Conservation (phyloP, 2,113 vertebrate species). For the Rhadina sibilatrix region DNA sequence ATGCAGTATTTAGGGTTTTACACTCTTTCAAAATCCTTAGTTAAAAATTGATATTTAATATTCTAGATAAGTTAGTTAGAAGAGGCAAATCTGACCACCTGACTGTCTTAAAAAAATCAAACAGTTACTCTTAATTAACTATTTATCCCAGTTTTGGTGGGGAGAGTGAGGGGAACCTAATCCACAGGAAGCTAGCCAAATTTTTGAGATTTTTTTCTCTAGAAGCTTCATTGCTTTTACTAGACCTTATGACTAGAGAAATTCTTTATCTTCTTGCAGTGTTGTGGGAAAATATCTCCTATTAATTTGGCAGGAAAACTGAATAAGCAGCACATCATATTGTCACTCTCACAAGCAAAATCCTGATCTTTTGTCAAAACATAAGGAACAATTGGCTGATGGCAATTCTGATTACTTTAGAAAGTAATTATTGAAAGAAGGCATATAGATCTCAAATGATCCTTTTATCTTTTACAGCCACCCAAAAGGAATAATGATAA, state of each 20-base stretch:
- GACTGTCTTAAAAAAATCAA: not conserved
- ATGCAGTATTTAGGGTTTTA: not conserved
- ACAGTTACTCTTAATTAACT: not conserved
- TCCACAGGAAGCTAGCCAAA: not conserved
- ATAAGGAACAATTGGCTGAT: slow-evolving; percentile 4
- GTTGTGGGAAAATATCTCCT: not conserved
- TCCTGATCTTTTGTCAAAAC: not conserved
- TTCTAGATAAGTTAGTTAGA: not conserved
- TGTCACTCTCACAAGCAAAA: not conserved
- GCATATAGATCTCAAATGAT: not conserved
- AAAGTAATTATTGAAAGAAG: slow-evolving; percentile 17
- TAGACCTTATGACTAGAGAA: not conserved
- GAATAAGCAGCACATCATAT: not conserved
- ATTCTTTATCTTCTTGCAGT: not conserved
- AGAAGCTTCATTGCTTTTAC: not conserved
- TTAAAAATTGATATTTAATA: not conserved
- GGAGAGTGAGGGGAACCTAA: not conserved
- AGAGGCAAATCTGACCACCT: not conserved
- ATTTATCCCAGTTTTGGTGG: not conserved
- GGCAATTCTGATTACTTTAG: not conserved
- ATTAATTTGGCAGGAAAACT: not conserved
- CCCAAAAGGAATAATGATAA: not conserved
- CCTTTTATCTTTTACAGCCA: not conserved
- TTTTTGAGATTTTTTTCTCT: not conserved
- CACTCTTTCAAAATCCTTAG: not conserved